Conservation (phyloP, 2,797 vertebrate species). For the Rhinophrynus dorsalis region DNA sequence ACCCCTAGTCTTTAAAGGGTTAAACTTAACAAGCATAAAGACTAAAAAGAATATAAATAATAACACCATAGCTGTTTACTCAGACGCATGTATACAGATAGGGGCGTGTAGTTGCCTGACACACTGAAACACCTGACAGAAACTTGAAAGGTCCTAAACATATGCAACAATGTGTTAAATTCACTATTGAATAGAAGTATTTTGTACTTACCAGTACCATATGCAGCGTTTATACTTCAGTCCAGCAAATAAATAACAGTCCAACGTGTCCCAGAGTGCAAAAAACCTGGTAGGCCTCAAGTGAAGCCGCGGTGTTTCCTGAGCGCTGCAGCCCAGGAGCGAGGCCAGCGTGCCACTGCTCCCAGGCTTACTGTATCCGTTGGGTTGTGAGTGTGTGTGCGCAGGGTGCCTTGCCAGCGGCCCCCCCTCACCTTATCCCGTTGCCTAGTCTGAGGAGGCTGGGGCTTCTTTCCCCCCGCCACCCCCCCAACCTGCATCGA, state of each 20-base stretch:
- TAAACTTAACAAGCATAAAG: no score
- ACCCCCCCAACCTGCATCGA: slow-evolving; percentile 58
- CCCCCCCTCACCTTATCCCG: background rate
- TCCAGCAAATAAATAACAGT: slow-evolving; percentile 49
- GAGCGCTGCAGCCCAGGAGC: slow-evolving; percentile 73
- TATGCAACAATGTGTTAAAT: no score
- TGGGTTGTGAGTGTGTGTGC: slow-evolving; percentile 11
- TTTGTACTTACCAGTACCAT: slow-evolving; percentile 14
- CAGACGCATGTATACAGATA: no score
- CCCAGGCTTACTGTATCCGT: slow-evolving; percentile 24
- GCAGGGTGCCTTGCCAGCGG: slow-evolving; percentile 34
- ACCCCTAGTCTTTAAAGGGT: no score
- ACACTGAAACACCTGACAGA: no score
- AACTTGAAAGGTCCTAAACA: no score
- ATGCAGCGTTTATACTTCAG: background rate
- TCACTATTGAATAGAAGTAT: no score
- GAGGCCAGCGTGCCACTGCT: slow-evolving; percentile 55
- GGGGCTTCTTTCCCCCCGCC: slow-evolving; percentile 79
- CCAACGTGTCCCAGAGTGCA: slow-evolving; percentile 54
- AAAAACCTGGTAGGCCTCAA: slow-evolving; percentile 75
- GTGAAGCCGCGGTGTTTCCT: slow-evolving; percentile 89
- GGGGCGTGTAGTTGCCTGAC: no score
- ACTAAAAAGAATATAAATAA: no score
- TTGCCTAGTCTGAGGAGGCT: slow-evolving; percentile 41
- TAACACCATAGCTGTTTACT: no score